phyloP scores from a whole-genome alignment of 2,113 vertebrate species.

The Pterocles orientalis region DNA sequence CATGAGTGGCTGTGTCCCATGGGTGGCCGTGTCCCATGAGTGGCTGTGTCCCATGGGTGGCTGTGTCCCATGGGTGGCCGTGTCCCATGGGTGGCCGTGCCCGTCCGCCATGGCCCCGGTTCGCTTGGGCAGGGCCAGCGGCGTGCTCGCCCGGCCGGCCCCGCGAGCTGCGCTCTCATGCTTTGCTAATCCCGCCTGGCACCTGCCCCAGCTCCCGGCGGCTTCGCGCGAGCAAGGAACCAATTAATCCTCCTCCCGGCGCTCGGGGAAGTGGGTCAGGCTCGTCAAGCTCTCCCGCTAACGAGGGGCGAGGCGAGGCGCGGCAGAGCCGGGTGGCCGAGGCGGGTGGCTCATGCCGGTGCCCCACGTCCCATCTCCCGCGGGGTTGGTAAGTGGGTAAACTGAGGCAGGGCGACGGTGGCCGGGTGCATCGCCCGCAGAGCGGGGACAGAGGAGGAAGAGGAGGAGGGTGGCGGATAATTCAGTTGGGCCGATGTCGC shows the following conservation, averaged over 20 bases:
- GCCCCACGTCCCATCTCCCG: neutral
- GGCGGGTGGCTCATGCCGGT: neutral
- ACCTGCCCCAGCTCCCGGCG: constrained; percentile 61
- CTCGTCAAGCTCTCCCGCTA: constrained; percentile 64
- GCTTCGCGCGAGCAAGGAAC: constrained; percentile 50
- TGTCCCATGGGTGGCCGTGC: neutral
- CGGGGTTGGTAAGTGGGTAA: constrained; percentile 52
- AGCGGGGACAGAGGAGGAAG: neutral
- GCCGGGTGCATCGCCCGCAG: neutral
- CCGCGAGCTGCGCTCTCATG: constrained; percentile 41
- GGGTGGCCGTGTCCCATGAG: too few species aligned
- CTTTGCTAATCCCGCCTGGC: constrained; percentile 60
- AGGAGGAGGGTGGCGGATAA: neutral
- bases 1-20: too few species aligned
- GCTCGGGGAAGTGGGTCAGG: constrained; percentile 64
- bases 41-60: too few species aligned
- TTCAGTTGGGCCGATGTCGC: constrained; percentile 35
- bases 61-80: too few species aligned
- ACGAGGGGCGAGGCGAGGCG: constrained; percentile 36
- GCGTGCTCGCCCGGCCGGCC: neutral
- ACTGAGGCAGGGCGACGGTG: constrained; percentile 4
- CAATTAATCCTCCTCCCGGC: constrained; percentile 59
- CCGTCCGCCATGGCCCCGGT: neutral
- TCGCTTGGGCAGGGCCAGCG: neutral
- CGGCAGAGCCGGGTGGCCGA: constrained; percentile 16